phyloP scores from a whole-genome alignment of 2,888 invertebrate species.

The Andrena minutula region DNA sequence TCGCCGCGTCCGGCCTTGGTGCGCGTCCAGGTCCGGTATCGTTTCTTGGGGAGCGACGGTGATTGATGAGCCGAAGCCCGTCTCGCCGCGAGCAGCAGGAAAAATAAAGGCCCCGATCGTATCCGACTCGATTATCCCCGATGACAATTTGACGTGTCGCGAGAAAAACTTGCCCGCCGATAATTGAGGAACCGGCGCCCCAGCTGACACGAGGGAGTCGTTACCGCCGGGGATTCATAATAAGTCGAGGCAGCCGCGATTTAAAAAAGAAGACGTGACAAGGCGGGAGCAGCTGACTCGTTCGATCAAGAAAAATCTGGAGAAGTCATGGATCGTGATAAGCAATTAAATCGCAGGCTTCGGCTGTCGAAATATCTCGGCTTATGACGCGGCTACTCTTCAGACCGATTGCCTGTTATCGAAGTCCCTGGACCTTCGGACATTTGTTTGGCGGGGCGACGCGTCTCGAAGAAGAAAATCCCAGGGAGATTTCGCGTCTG shows the following conservation, averaged over 20 bases:
- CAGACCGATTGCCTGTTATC: slow-evolving; percentile 26
- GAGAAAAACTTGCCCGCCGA: slow-evolving; percentile 60
- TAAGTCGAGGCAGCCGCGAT: not conserved
- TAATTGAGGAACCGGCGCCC: slow-evolving; percentile 48
- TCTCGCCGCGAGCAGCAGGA: slow-evolving; percentile 21
- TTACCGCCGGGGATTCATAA: slow-evolving; percentile 29
- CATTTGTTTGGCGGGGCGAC: slow-evolving; percentile 31
- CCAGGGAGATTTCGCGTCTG: slow-evolving; percentile 38
- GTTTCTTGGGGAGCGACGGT: slow-evolving; percentile 69
- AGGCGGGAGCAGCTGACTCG: not conserved
- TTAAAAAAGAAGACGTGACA: slow-evolving; percentile 14
- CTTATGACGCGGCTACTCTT: not conserved
- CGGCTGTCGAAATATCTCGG: not conserved
- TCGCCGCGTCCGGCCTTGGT: slow-evolving; percentile 31
- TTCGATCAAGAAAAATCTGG: slow-evolving; percentile 9
- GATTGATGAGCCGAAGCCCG: slow-evolving; percentile 65
- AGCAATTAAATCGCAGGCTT: not conserved
- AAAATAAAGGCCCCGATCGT: slow-evolving; percentile 59
- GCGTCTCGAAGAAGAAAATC: slow-evolving; percentile 32
- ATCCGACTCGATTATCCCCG: slow-evolving; percentile 67
- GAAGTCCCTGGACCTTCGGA: not conserved
- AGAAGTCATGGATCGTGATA: no score
- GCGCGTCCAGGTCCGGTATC: slow-evolving; percentile 49
- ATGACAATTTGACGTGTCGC: slow-evolving; percentile 69
- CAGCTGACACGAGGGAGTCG: slow-evolving; percentile 3